These are phyloP conservation scores for Bufotes viridis DNA, from an alignment of 2,797 vertebrate genomes.

Conservation along the genomic window DNA sequence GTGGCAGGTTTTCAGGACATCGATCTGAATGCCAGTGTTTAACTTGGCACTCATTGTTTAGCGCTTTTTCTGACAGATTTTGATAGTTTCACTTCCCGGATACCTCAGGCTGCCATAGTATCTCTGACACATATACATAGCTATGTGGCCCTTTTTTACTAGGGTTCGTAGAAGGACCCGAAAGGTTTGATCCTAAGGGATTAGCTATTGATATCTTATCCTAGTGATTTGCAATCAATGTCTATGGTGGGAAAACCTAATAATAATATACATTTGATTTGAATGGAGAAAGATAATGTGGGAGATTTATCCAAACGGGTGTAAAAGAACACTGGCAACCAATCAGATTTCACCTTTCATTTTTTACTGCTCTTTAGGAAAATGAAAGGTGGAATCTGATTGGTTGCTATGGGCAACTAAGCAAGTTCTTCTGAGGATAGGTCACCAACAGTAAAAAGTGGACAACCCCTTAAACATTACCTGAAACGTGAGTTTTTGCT, in stretches of 20 bases:
- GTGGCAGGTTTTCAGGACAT: not conserved
- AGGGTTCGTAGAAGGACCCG: not conserved
- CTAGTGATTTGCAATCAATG: not conserved
- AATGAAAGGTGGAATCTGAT: no score
- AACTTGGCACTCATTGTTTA: not conserved
- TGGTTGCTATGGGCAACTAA: no score
- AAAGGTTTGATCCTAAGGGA: not conserved
- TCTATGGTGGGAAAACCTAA: not conserved
- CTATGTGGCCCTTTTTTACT: not conserved
- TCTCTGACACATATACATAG: not conserved
- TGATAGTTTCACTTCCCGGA: not conserved
- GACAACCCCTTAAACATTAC: constrained; percentile 68
- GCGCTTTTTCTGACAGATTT: not conserved
- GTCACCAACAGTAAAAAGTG: no score
- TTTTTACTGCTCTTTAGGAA: no score
- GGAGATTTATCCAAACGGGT: no score
- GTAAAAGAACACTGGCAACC: no score
- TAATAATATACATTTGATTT: not conserved
- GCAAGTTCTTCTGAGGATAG: no score
- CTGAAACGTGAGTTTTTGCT: constrained; percentile 88
- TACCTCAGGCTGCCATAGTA: not conserved
- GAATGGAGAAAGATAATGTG: not conserved
- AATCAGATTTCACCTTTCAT: no score
- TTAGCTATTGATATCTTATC: not conserved
- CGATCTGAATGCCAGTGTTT: no score